Percentiles rank a stretch among this genome's conserved stretches.
Evolutionary conservation across 2,113 vertebrate genomes (phyloP).

Genomic region (Pardalotus punctatus): DNA sequence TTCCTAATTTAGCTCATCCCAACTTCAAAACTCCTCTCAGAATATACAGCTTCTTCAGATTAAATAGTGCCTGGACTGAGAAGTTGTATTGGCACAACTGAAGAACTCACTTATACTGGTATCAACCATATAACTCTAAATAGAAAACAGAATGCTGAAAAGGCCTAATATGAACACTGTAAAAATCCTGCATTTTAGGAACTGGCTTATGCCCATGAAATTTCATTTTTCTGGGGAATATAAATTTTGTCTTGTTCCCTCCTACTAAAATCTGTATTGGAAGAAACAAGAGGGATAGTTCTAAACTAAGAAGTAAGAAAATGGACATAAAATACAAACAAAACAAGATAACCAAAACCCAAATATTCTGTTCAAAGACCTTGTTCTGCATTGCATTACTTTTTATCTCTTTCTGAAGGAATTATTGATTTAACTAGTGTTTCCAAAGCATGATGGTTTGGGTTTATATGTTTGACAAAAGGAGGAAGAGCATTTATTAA

Average conservation of each 20-base stretch:
- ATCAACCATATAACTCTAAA: background rate
- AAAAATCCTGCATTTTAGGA: background rate
- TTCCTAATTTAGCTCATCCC: background rate
- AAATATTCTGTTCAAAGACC: background rate
- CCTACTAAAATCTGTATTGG: background rate
- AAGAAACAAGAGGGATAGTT: background rate
- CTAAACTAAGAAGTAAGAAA: background rate
- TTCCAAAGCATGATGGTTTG: background rate
- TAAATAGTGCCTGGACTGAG: background rate
- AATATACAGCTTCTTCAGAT: background rate
- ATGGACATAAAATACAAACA: background rate
- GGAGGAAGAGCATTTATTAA: background rate
- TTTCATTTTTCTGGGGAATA: fast-evolving
- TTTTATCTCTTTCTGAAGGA: background rate
- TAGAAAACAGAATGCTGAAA: background rate
- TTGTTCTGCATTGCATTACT: background rate
- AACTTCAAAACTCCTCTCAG: background rate
- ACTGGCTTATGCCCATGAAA: background rate
- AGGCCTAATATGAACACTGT: background rate
- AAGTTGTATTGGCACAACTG: background rate
- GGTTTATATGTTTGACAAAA: background rate
- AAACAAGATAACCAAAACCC: background rate
- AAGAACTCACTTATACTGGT: background rate
- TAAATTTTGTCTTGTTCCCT: background rate
- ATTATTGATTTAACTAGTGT: background rate